Evolutionary conservation across 2,888 invertebrate species (phyloP), one percentile per base, ranked within the genome.

Genomic region (Drosophila seclusa): DNA sequence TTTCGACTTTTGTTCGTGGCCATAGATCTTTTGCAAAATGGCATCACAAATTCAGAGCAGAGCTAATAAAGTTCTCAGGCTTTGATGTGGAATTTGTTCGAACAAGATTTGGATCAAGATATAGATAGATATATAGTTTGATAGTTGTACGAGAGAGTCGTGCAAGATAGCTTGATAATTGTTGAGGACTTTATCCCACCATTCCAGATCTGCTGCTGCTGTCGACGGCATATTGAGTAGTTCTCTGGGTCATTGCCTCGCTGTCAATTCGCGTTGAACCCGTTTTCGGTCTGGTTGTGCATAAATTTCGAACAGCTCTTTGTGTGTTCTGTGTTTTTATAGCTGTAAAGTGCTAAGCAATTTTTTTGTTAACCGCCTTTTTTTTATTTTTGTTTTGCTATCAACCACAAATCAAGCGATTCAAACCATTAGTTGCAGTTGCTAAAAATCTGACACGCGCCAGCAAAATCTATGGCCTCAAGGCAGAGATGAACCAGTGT

Each of bases 211-310:
- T 29, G 38, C 11, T 48, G 52, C 36, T 55, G 52, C 36, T 59
- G 31, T 52, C 42, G 59, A 29, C 48, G 45, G 54, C n/a, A 18
- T 11, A 62, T 61, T 67, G 64, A 72, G 73, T 81, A 81, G 83
- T 81, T 89, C 87, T 87, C 73, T 87, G 89, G 86, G 86, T 87
- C 86, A 90, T 82, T 89, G 86, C 58, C 82, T 79, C 55, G 62
- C 49, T 72, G 34, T 57, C 50, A 45, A 53, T 64, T 55, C 42
- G 57, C 40, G 53, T 42, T 74, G 69, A 73, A 80, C 74, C 69
- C 68, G 87, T 83, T 89, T 72, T 68, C 58, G 38, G 57, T n/a
- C 55, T 53, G 49, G 54, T 66, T 68, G 52, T 60, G 73, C 64
- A 84, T 87, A 82, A 84, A 89, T 83, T 72, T 57, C 60, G 16